Evolutionary conservation across 2,888 invertebrate species (phyloP).

Genomic region (Branchellion lobata): DNA sequence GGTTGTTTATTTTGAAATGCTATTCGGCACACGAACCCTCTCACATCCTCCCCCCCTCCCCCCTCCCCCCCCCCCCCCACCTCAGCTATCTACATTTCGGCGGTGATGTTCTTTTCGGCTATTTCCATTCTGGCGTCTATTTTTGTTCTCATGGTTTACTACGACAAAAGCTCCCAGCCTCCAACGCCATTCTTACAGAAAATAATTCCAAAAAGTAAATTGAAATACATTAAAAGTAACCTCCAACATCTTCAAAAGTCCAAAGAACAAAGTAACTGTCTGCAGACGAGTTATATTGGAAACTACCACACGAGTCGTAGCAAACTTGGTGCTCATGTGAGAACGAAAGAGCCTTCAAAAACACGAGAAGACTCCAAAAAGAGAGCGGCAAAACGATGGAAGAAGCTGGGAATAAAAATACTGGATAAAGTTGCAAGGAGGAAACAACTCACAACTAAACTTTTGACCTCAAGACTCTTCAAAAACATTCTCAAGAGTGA

Average conservation of each 20-base stretch:
- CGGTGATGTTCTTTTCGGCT: not conserved
- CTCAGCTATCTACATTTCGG: not conserved
- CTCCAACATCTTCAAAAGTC: not conserved
- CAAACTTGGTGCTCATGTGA: too few relatives aligned
- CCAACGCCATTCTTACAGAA: not conserved
- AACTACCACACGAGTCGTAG: too few relatives aligned
- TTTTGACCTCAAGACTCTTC: not conserved
- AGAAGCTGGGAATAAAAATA: not conserved
- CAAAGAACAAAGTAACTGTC: too few relatives aligned
- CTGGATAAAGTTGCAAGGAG: not conserved
- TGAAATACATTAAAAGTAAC: not conserved
- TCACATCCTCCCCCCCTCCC: too few relatives aligned
- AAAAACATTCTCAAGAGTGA: not conserved
- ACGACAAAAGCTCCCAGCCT: not conserved
- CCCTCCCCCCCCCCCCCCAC: too few relatives aligned
- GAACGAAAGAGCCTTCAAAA: not conserved
- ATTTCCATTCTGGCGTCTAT: not conserved
- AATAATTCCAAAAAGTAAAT: not conserved
- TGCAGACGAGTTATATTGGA: too few relatives aligned
- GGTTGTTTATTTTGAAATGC: too few relatives aligned
- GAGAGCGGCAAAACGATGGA: not conserved
- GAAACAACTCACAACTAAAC: not conserved
- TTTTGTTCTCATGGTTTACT: not conserved
- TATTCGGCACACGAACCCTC: too few relatives aligned
- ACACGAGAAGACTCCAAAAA: not conserved